Evolutionary conservation across 53 echinoderm and acorn worm genomes (phyloP), one percentile per base, ranked within the genome.

Genomic region (Arbacia lixula): DNA sequence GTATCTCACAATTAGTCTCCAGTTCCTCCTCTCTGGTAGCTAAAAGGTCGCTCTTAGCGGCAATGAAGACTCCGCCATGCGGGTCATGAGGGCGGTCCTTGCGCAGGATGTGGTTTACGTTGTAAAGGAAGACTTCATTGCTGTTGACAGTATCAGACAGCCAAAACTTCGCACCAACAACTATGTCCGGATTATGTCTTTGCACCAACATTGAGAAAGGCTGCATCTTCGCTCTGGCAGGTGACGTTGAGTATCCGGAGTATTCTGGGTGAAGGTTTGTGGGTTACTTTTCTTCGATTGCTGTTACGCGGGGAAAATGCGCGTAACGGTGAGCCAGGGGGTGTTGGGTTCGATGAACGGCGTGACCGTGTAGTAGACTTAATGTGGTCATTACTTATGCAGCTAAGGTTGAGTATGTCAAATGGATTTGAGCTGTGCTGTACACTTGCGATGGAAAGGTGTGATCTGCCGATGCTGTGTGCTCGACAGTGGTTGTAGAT

Each of bases 101-200:
- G 8, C 64, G 5, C 6, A 11, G 36, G 1, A 35, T 25, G 26
- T 25, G 19, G 64, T 64, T 34, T 28, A 1, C 5, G 37, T 66
- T 37, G 37, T 35, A 36, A 16, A 37, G 66, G 20, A 66, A 66
- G 63, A 57, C 26, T 21, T 57, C 63, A 63, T 28, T 63, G 63
- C 34, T 16, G 20, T 14, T 37, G 6, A 56, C 25, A 17, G 35
- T 2, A 16, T 6, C 36, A 17, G 37, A 29, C 9, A 64, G 35
- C 66, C 66, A 66, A 3, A 22, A 66, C 20, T 66, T 37, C 0
- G 66, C 37, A 12, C 66, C 66, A 29, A 66, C 31, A 2, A 66
- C 21, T 2, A 14, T 0, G 37, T 36, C 66, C 8, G 66, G 66
- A 46, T 46, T 14, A 14, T 46, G 49, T 14, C 14, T 46, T 8